Conservation (phyloP, 1,140 invertebrate species). For the Polypedilum vanderplanki region DNA sequence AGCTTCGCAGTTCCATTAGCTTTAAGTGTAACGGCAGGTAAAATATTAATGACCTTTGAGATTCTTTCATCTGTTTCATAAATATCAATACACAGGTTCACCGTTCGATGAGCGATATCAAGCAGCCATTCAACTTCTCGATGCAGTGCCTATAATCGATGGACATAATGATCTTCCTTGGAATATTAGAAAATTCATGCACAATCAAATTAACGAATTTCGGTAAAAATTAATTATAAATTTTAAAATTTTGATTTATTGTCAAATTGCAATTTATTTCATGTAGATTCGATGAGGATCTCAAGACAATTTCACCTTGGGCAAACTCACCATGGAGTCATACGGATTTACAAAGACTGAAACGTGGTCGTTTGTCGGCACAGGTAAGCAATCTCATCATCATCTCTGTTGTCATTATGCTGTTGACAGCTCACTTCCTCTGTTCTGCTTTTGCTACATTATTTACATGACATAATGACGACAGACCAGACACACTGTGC, state of each 20-base stretch:
- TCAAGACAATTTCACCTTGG: slow-evolving; percentile 69
- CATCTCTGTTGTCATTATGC: slow-evolving; percentile 22
- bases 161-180: slow-evolving; percentile 89
- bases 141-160: slow-evolving; percentile 58
- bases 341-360: slow-evolving; percentile 73
- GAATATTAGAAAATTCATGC: slow-evolving; percentile 79
- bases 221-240: slow-evolving; percentile 47
- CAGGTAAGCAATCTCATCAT: slow-evolving; percentile 57
- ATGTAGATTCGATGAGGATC: slow-evolving; percentile 56
- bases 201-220: slow-evolving; percentile 77
- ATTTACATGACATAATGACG: not conserved
- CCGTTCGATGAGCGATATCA: slow-evolving; percentile 57
- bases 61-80: not conserved
- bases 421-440: not conserved
- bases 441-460: not conserved
- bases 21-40: slow-evolving; percentile 53
- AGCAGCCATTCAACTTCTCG: slow-evolving; percentile 52
- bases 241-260: not conserved
- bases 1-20: slow-evolving; percentile 59
- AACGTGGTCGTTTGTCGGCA: slow-evolving; percentile 70
- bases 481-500: no score
- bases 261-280: not conserved
- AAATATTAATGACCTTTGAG: slow-evolving; percentile 33
- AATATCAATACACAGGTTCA: slow-evolving; percentile 42
- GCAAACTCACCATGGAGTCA: slow-evolving; percentile 69